Evolutionary conservation across 2,888 invertebrate genomes (phyloP), one percentile per base, ranked within the genome.

Genomic region (Oligia fasciuncula): DNA sequence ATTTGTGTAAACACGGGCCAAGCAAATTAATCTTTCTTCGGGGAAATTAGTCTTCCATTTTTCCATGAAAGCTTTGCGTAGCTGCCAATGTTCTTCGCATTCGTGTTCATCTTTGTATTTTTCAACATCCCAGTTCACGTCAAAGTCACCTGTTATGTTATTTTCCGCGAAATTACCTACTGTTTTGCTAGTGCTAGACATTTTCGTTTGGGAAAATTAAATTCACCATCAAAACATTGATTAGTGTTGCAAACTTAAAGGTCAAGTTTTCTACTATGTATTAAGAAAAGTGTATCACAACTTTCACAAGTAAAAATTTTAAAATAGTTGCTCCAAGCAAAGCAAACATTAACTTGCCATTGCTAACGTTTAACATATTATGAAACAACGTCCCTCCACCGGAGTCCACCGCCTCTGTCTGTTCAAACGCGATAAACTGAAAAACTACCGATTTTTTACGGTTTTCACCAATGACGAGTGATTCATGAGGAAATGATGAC

Each of bases 31-130:
- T 84, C 97, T 94, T 60, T 97, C 97, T 89, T 97, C 96, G 3
- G 97, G 92, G 89, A 97, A 97, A 65, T 96, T 90, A n/a, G 97
- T 97, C 92, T 98, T 98, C 96, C 99, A 98, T 17, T 97, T 96
- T 69, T 97, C 94, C 96, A 99, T 97, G 93, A 99, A 99, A 67
- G 97, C 97, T 88, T 97, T 97, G 68, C 99, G 97, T 76, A 99
- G 94, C 83, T 97, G 97, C 99, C 99, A 99, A 91, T 99, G 99
- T 83, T 99, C 98, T 40, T 98, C 98, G 87, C 98, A 98, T 95
- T 99, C 99, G 90, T 98, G 98, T 80, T 98, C 98, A 81, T 98
- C 98, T 93, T 97, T 98, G 90, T 98, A 98, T 84, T 97, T 96
- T 60, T 98, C 98, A 4, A 98, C 95, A 90, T 98, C 97, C 98